Evolutionary conservation across 2,888 invertebrate species (phyloP), one percentile per base, ranked within the genome.

Genomic region (Lymantria monacha): DNA sequence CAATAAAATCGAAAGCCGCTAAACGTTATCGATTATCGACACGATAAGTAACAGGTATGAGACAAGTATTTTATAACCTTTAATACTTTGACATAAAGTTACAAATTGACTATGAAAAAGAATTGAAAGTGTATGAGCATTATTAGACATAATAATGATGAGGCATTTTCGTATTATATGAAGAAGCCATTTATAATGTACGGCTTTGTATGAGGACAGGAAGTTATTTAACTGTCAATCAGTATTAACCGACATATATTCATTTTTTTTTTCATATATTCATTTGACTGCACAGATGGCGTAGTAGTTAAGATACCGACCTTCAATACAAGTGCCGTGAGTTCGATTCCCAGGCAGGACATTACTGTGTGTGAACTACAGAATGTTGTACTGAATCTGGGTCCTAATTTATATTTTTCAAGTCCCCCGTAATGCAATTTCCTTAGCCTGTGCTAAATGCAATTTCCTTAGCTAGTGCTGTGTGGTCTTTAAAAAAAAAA

Each of bases 51-150:
- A 52, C 44, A 51, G 53, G 50, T 56, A 55, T 61, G 61, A 61
- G 56, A 56, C 43, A 43, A 38, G 52, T 46, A 44, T 50, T 57
- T 60, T 52, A 54, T 57, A 48, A 49, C 30, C 46, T 63, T 65
- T 65, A 65, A 57, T 56, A 51, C 54, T 1, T n/a, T 9, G 33
- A 0, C 3, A 56, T 63, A 66, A 58, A 63, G 63, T 52, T 55
- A 47, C 63, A 58, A 66, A 30, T 63, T 63, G 63, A 22, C 22
- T 30, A 31, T 40, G 50, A 37, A 22, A 22, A 22, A 22, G 22
- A 22, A 22, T 22, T 22, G 22, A 22, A 22, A 22, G 22, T 33
- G 33, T 33, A 7, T 33, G 10, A 10, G 10, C 33, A 22, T 7
- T 45, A 38, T 40, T 47, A 46, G 33, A 33, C 43, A 43, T 44